These are phyloP conservation scores for Melinopterus prodromus DNA, from an alignment of 2,888 invertebrate genomes.

Conservation along the genomic window DNA sequence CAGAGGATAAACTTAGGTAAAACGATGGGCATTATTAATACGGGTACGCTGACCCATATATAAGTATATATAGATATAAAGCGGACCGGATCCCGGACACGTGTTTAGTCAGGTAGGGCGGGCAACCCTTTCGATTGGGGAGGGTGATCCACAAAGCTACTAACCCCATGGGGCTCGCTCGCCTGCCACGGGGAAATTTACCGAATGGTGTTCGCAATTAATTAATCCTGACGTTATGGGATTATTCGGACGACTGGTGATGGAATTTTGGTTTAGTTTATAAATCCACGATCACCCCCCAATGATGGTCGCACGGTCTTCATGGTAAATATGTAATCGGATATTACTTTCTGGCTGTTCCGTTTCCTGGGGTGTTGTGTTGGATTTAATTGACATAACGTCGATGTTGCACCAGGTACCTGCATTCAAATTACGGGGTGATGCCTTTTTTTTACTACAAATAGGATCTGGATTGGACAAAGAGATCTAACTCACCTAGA, in stretches of 20 bases:
- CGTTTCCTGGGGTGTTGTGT: not conserved
- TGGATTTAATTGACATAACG: not conserved
- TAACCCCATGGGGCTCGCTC: not conserved
- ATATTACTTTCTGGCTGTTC: not conserved
- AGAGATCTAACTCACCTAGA: too few relatives aligned
- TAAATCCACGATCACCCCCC: not conserved
- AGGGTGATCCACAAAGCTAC: not conserved
- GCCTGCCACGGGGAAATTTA: not conserved
- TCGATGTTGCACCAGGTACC: not conserved
- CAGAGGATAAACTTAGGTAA: not conserved
- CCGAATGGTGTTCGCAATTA: not conserved
- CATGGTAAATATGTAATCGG: not conserved
- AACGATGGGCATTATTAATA: not conserved
- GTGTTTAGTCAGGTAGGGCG: not conserved
- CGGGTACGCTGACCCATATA: not conserved
- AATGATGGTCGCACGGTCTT: not conserved
- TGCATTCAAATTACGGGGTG: not conserved
- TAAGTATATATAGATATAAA: not conserved
- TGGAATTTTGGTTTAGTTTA: not conserved
- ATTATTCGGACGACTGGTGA: not conserved
- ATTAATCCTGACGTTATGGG: not conserved
- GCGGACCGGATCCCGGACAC: not conserved
- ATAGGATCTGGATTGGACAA: not conserved
- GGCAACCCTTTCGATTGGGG: not conserved
- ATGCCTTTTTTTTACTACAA: not conserved